Evolutionary conservation across 2,888 invertebrate genomes (phyloP).

Genomic region (Acronicta leporina): DNA sequence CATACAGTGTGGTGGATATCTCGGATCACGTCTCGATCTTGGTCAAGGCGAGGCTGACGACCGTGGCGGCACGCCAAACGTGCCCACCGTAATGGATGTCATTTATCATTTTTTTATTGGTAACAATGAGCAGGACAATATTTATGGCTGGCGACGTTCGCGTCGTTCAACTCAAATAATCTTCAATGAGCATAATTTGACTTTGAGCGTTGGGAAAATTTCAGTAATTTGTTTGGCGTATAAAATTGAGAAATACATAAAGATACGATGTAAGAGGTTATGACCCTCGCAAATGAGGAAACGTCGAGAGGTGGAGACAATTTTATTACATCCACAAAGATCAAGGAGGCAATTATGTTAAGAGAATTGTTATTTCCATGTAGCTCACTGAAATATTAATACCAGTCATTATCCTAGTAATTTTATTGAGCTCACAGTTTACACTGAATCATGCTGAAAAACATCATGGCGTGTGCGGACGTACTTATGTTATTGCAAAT

Average conservation of each 20-base stretch:
- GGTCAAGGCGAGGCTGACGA: slow-evolving; percentile 86
- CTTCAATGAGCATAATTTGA: slow-evolving; percentile 54
- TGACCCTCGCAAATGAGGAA: slow-evolving; percentile 55
- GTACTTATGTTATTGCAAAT: slow-evolving; percentile 27
- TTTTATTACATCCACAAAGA: slow-evolving; percentile 54
- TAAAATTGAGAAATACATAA: slow-evolving; percentile 53
- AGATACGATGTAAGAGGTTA: slow-evolving; percentile 52
- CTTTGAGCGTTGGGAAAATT: slow-evolving; percentile 46
- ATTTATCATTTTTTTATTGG: slow-evolving; percentile 80
- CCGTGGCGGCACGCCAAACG: slow-evolving; percentile 84
- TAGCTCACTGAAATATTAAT: slow-evolving; percentile 30
- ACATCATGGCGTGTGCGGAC: slow-evolving; percentile 9
- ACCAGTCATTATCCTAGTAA: slow-evolving; percentile 20
- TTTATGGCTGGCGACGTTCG: slow-evolving; percentile 55
- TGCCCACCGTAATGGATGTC: slow-evolving; percentile 70
- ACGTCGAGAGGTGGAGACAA: slow-evolving; percentile 46
- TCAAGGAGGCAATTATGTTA: slow-evolving; percentile 49
- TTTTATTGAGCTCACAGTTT: slow-evolving; percentile 29
- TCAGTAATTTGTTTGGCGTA: slow-evolving; percentile 44
- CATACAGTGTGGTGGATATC: slow-evolving; percentile 70
- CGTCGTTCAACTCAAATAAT: slow-evolving; percentile 50
- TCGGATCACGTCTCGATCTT: slow-evolving; percentile 76
- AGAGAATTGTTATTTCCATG: slow-evolving; percentile 40
- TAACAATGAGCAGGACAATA: slow-evolving; percentile 69
- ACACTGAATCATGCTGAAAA: slow-evolving; percentile 18